Evolutionary conservation across 2,113 vertebrate genomes (phyloP).

Genomic region (Syrrhaptes paradoxus): DNA sequence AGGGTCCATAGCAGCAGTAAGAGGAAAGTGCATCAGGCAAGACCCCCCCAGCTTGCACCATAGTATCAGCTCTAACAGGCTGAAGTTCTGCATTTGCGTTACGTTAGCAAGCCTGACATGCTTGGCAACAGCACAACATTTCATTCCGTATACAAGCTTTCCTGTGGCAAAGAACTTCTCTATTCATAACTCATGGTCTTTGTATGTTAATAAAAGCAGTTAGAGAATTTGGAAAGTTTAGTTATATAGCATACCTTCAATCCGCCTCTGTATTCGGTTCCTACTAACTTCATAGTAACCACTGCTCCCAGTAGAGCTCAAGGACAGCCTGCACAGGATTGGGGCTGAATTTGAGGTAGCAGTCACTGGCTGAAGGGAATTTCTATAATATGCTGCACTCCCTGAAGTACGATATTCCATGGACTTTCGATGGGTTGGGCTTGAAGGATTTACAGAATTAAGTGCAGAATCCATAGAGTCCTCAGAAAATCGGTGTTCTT

Average conservation of each 20-base stretch:
- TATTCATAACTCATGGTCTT: not conserved
- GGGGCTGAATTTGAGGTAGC: constrained; percentile 68
- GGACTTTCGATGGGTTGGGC: constrained; percentile 68
- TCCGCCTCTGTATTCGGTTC: constrained; percentile 78
- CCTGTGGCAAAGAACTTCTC: not conserved
- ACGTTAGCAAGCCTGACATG: not conserved
- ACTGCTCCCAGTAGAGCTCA: constrained; percentile 63
- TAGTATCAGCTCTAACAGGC: not conserved
- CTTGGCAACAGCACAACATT: not conserved
- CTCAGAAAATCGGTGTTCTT: constrained; percentile 83
- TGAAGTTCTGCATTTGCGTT: not conserved
- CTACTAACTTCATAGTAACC: constrained; percentile 73
- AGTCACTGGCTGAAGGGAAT: constrained; percentile 54
- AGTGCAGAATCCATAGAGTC: constrained; percentile 82
- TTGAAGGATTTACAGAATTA: constrained; percentile 81
- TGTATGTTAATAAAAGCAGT: not conserved
- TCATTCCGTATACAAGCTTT: not conserved
- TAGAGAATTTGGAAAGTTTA: not conserved
- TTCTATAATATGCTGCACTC: constrained; percentile 73
- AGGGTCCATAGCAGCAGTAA: not conserved
- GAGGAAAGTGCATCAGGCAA: not conserved
- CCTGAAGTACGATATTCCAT: constrained; percentile 74
- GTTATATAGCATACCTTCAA: constrained; percentile 82
- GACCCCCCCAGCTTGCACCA: not conserved
- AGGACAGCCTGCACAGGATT: constrained; percentile 73